Conservation (phyloP, 2,888 invertebrate genomes). For the Plagodis dolabraria region DNA sequence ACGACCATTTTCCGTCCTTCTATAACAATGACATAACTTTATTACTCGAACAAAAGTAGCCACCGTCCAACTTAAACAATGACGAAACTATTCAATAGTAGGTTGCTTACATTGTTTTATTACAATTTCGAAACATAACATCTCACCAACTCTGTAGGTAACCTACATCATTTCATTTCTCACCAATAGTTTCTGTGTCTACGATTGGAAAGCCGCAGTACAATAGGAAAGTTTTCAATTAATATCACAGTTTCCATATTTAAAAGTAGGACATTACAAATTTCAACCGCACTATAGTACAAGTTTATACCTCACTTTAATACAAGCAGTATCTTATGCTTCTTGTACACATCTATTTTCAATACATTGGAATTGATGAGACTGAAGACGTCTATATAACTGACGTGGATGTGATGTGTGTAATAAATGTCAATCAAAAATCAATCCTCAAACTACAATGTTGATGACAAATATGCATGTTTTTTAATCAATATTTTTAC, state of each 20-base stretch:
- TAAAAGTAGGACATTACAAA: constrained; percentile 79
- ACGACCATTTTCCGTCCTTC: constrained; percentile 3
- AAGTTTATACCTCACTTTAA: constrained; percentile 8
- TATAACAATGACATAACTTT: constrained; percentile 16
- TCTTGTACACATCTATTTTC: neutral
- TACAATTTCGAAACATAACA: constrained; percentile 13
- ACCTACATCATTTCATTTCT: constrained; percentile 20
- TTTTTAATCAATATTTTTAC: no score
- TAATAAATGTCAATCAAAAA: neutral
- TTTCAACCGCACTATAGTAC: constrained; percentile 45
- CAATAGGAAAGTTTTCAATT: constrained; percentile 78
- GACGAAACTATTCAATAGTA: constrained; percentile 5
- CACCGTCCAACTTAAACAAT: constrained; percentile 13
- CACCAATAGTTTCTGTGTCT: constrained; percentile 53
- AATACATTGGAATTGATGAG: no score
- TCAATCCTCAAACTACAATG: neutral
- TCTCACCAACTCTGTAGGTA: constrained; percentile 10
- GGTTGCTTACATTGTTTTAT: constrained; percentile 16
- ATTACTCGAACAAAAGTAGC: constrained; percentile 9
- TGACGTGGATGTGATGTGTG: no score
- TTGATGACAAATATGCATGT: neutral
- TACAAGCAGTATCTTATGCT: constrained; percentile 52
- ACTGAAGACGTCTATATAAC: no score
- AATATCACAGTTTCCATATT: constrained; percentile 84
- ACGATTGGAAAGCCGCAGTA: constrained; percentile 65